Evolutionary conservation across 2,888 invertebrate species (phyloP), one percentile per base, ranked within the genome.

Genomic region (Hoplodrina blanda): DNA sequence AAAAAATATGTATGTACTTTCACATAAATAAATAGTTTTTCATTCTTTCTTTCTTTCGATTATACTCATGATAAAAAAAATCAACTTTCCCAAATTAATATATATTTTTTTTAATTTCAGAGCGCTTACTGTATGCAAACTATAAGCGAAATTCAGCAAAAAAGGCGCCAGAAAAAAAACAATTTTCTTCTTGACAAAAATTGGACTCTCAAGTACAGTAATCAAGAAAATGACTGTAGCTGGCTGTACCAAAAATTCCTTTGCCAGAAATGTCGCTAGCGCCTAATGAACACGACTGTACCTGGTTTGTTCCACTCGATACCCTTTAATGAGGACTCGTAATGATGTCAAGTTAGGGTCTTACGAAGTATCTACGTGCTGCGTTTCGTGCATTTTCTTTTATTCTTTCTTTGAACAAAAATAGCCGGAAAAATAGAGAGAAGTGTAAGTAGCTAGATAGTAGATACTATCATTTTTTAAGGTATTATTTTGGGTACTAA

Each of bases 291-390:
- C 76, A 68, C 64, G 67, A 81, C 53, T 74, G 78, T 80, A 84
- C 82, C 84, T 76, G 78, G 82, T 85, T 87, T 87, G 87, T 87
- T 79, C 76, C 70, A 80, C 78, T 80, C 73, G 82, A 85, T 84
- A 85, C 78, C 68, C 63, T 76, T 81, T 78, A 81, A 72, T 80
- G 85, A 84, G 70, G 74, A 59, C 75, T 66, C 66, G 61, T 82
- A 80, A 80, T 60, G 75, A 78, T 63, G 78, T 78, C 81, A 81
- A 61, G 66, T 78, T 71, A 52, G 64, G 44, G 53, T 70, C 71
- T 80, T 56, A 60, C 57, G 25, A 62, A 33, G 25, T 41, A 41
- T 13, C 15, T 49, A 46, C 46, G 17, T 50, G 19, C 13, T 59
- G 62, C 20, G 25, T 1, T 33, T 25, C 10, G 19, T 57, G 69